Evolutionary conservation across 2,888 invertebrate genomes (phyloP), one percentile per base, ranked within the genome.

Genomic region (Acrobasis suavella): DNA sequence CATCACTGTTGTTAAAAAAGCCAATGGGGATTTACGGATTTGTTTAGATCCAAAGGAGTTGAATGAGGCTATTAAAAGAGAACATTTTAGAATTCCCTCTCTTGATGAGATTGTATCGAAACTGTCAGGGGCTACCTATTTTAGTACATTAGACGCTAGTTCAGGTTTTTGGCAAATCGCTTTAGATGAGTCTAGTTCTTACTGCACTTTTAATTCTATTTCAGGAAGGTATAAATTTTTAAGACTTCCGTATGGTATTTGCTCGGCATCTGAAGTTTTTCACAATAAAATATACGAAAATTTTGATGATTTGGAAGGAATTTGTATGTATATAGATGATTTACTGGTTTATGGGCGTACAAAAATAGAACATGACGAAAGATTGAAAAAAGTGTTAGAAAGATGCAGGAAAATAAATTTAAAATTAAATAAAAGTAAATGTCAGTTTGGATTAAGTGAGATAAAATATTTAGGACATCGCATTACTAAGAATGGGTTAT

Each of bases 251-350:
- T 50, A 50, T 50, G 50, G 50, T 9, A 16, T 50, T 14, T 9
- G 16, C 50, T 50, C 15, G 5, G 50, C 50, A 9, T 16, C 50
- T 9, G 50, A 50, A 42, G 10, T 42, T 17, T 22, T 22, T 22
- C 22, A 22, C 22, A 22, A 22, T 22, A 22, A 22, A 22, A 22
- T 22, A 22, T 22, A 51, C 22, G 51, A 64, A 59, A 22, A 60
- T 50, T 63, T 60, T 50, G 59, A 62, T 62, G 62, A 64, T 56
- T 54, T 64, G 9, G 62, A 59, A 50, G 64, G 62, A 7, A 46
- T 62, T 15, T 60, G 62, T 52, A 50, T 64, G 55, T 62, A 52
- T 39, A 58, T 64, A 2, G 64, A 64, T 42, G 62, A 64, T 55
- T 55, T 64, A 37, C 37, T 64, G 9, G 32, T 64, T 10, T 64